Evolutionary conservation across 2,113 vertebrate species (phyloP), one percentile per base, ranked within the genome.

Genomic region (Takifugu flavidus): DNA sequence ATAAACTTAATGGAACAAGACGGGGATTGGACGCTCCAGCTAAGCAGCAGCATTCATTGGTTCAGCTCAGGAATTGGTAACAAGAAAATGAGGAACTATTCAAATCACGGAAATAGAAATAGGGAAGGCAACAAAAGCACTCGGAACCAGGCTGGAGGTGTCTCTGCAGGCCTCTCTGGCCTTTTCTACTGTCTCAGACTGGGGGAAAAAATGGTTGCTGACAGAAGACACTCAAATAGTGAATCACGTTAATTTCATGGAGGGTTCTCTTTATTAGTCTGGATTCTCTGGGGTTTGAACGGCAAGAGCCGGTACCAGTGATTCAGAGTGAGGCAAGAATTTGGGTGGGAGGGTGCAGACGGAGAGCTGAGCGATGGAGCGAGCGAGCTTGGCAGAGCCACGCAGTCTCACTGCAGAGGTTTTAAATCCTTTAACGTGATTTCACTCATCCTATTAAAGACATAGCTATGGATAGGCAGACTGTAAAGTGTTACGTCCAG

Each of bases 371-470:
- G 65, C 60, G 66, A 72, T 70, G 62, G 71, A 71, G 77, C 70
- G 75, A 72, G 67, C 39, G 62, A 79, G 74, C 61, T 72, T 82
- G 82, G 84, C 83, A 87, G 42, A 72, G 77, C 79, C 59, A 75
- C 80, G 74, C 68, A 59, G 66, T 74, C 80, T 79, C 76, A 77
- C 81, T 83, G 83, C 79, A 81, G 85, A 76, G 80, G 79, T 84
- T 89, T 85, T 82, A 89, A 90, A 89, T 86, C 89, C 88, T 75
- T 80, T 89, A 89, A 90, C 87, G 53, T 86, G 89, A 90, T 90
- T 90, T 88, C 51, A 70, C 82, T 90, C 80, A 89, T 90, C 88
- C 87, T 82, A 86, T 88, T 88, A 87, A 86, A 85, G 72, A 78
- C 86, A 84, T 65, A 80, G 78, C 78, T 77, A 61, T 78, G 82